phyloP scores from a whole-genome alignment of 2,888 invertebrate species.

The Rhagonycha lutea region DNA sequence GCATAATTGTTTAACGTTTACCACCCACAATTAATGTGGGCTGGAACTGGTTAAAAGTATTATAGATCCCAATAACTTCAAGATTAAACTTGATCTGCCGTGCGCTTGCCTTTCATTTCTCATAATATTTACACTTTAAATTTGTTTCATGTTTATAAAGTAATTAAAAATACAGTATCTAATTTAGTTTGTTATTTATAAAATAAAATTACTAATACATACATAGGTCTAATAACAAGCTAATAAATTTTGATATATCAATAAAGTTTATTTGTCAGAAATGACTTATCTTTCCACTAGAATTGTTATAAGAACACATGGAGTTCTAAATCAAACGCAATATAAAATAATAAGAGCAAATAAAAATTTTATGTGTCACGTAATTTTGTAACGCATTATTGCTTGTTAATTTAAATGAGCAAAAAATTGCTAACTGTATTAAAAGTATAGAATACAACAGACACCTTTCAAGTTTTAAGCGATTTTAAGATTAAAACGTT shows the following conservation, averaged over 20 bases:
- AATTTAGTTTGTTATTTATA: background rate
- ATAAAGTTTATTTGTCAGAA: conserved; percentile 18
- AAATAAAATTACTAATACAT: background rate
- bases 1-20: no score
- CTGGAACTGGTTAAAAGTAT: no score
- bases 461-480: conserved; percentile 1
- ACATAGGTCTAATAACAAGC: background rate
- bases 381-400: background rate
- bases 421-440: background rate
- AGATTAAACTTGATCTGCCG: no score
- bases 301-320: background rate
- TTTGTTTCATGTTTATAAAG: no score
- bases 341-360: conserved; percentile 1
- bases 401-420: background rate
- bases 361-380: background rate
- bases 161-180: no score
- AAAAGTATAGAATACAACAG: background rate
- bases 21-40: no score
- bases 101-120: no score
- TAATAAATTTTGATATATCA: conserved; percentile 16
- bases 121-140: no score
- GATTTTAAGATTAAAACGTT: conserved; percentile 2
- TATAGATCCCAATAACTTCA: no score
- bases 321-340: conserved; percentile 12
- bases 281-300: conserved; percentile 19